Percentiles rank a stretch among this genome's conserved stretches.
Conservation (phyloP, 2,888 invertebrate species). For the Chaitophorus viminalis region DNA sequence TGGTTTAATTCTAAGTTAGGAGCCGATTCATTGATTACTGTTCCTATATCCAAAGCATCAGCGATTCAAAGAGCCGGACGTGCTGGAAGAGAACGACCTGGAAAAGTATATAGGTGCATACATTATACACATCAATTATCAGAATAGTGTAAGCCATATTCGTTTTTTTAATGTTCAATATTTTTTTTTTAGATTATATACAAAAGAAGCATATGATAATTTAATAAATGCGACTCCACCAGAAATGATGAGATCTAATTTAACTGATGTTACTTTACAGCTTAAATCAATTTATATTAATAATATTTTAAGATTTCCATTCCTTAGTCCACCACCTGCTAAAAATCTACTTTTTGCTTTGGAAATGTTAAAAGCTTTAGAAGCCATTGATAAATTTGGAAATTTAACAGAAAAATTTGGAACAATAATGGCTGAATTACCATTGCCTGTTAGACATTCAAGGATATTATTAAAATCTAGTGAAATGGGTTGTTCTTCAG, state of each 20-base stretch:
- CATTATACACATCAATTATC: neutral
- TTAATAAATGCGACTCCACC: constrained; percentile 82
- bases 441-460: constrained; percentile 85
- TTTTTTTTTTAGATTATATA: constrained; percentile 74
- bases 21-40: constrained; percentile 83
- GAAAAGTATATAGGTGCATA: constrained; percentile 81
- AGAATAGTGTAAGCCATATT: neutral
- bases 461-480: constrained; percentile 85
- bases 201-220: constrained; percentile 79
- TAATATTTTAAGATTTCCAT: constrained; percentile 90
- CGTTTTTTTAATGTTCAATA: neutral
- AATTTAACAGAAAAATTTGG: constrained; percentile 83
- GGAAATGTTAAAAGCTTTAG: constrained; percentile 87
- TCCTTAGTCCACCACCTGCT: constrained; percentile 92
- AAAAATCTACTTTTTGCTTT: constrained; percentile 84
- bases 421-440: constrained; percentile 88
- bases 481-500: constrained; percentile 90
- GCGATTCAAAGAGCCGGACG: constrained; percentile 93
- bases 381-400: constrained; percentile 81
- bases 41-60: constrained; percentile 86
- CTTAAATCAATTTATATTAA: constrained; percentile 94
- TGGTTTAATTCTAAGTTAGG: constrained; percentile 87
- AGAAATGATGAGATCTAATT: constrained; percentile 90
- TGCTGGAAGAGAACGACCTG: constrained; percentile 85
- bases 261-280: constrained; percentile 86